Conservation (phyloP, 2,113 vertebrate species). For the Oophaga pumilio region DNA sequence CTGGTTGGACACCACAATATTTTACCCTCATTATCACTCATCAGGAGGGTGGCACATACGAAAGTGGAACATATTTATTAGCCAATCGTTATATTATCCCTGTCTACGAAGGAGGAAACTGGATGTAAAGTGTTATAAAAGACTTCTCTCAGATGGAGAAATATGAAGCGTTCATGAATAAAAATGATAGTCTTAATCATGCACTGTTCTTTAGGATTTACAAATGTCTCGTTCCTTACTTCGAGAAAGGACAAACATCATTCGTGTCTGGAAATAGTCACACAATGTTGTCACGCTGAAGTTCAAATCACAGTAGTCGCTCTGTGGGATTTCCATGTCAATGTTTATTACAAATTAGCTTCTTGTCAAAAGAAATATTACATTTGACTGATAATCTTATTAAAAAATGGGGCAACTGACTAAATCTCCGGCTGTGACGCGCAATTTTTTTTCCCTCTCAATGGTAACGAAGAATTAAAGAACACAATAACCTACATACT, state of each 20-base stretch:
- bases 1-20: not conserved
- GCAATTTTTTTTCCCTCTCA: conserved; percentile 48
- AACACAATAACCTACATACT: conserved; percentile 43
- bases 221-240: conserved; percentile 34
- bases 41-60: not conserved
- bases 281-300: conserved; percentile 57
- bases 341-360: conserved; percentile 60
- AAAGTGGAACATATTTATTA: not conserved
- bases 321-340: conserved; percentile 58
- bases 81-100: not conserved
- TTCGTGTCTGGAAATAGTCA: conserved; percentile 54
- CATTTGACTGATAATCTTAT: conserved; percentile 56
- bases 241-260: conserved; percentile 51
- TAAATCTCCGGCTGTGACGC: conserved; percentile 55
- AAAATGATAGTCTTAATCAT: conserved; percentile 56
- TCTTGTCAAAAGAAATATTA: conserved; percentile 58
- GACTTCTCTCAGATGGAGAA: conserved; percentile 6
- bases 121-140: conserved; percentile 9
- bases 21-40: not conserved
- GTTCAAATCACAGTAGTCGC: conserved; percentile 40
- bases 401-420: conserved; percentile 55
- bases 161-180: conserved; percentile 45
- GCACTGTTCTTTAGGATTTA: conserved; percentile 38
- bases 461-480: conserved; percentile 44
- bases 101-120: conserved; percentile 1